Evolutionary conservation across 2,888 invertebrate genomes (phyloP).

Genomic region (Xiphydria camelus): DNA sequence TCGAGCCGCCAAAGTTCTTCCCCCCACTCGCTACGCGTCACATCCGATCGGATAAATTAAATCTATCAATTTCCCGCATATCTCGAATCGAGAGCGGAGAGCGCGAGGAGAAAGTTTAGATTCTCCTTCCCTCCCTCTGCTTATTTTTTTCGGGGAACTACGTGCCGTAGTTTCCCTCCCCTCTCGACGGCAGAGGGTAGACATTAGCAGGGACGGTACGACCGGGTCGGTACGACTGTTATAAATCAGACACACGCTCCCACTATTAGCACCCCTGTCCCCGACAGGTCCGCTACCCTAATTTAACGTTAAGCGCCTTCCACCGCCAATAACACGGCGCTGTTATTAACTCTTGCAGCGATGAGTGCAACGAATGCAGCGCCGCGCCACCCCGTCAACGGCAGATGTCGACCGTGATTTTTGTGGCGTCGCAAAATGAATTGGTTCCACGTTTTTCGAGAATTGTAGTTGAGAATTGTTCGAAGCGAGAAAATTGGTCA

Average conservation of each 20-base stretch:
- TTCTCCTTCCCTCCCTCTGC: slow-evolving; percentile 10
- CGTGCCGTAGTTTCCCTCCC: slow-evolving; percentile 9
- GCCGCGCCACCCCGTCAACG: background rate
- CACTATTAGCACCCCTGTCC: slow-evolving; percentile 51
- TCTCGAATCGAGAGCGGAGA: no score
- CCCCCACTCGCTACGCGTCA: no score
- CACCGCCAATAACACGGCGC: slow-evolving; percentile 42
- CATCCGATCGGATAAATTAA: no score
- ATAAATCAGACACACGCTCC: slow-evolving; percentile 53
- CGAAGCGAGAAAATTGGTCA: no score
- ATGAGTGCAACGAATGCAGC: background rate
- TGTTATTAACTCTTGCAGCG: slow-evolving; percentile 35
- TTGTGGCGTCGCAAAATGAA: no score
- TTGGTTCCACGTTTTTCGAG: slow-evolving; percentile 2
- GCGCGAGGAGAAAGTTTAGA: background rate
- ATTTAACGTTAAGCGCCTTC: slow-evolving; percentile 49
- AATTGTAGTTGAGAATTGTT: slow-evolving; percentile 6
- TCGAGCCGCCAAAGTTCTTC: no score
- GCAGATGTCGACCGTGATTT: no score
- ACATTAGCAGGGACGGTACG: slow-evolving; percentile 24
- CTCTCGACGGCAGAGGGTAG: slow-evolving; percentile 8
- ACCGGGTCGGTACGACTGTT: slow-evolving; percentile 35
- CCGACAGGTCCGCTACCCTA: slow-evolving; percentile 44
- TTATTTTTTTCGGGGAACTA: no score
- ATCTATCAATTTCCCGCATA: no score